Base-by-base conservation (phyloP, 2,888 invertebrate genomes). In the Enchytraeus crypticus region DNA sequence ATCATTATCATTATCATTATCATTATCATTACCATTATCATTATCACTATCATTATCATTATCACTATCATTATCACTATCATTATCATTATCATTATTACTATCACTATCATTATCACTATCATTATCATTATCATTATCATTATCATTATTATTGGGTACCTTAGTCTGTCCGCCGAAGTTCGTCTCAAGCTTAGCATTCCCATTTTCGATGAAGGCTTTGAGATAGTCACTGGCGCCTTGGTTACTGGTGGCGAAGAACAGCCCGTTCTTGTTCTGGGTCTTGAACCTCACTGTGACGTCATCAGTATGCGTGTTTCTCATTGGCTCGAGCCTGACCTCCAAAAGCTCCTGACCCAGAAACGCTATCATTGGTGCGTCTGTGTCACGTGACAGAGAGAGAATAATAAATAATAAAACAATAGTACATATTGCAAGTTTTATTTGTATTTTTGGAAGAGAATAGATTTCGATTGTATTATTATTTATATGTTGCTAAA, bases 211-310 rank as follows among this genome's bases (percentile, higher is more conserved):
- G 11, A 79, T 64, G 29, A 71, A 71, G 3, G 69, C 73, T 23
- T 70, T 64, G 43, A 77, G 65, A 57, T 67, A 75, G 34, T 72
- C 71, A 23, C 65, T 65, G 14, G 63, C 66, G 14, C 53, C 49
- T 14, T 59, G 45, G 51, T 66, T 64, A 11, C 63, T 65, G 5
- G 77, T 76, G 27, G 70, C 65, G 65, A 78, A 77, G 27, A 79
- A 68, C 18, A 76, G 66, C 0, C 74, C 74, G 53, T 76, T 66
- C 3, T 57, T 62, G 3, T 70, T 66, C 1, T 69, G 69, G 0
- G 77, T 76, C 56, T 72, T 71, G 69, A 79, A 79, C 29, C 77
- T 70, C 32, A 78, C 62, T 0, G 75, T 74, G 27, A 78, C 69
- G 64, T 79, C 76, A 57, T 78, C 73, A 4, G 71, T 71, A 67